Base-by-base conservation (phyloP, 2,797 vertebrate species). In the Scomberomorus guttatus region DNA sequence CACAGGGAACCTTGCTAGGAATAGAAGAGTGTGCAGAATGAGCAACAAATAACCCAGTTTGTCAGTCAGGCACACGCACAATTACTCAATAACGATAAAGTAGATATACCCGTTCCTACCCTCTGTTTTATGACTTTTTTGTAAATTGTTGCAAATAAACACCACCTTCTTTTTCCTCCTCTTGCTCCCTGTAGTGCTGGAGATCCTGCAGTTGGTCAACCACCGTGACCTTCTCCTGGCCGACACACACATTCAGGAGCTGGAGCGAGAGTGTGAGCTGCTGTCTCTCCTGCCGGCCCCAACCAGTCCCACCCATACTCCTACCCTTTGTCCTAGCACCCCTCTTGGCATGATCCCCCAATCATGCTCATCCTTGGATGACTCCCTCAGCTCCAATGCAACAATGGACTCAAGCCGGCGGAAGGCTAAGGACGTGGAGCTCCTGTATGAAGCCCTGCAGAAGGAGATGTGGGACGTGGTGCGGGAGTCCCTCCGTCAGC, bases 401-500 rank as follows among this genome's bases (percentile, higher is more conserved):
- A 94, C 94, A 0, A 78, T 92, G 88, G 95, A 96, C 37, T 94
- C 95, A 0, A 85, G 95, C 15, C 92, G 96, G 46, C 92, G 96
- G 37, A 97, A 97, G 79, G 96, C 93, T 0, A 97, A 97, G 80
- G 98, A 99, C 2, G 96, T 98, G 82, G 95, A 97, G 22, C 94
- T 99, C 59, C 95, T 99, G n/a, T 98, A 98, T 5, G 95, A 97
- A 83, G 97, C 97, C 3, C 93, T 99, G 87, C 96, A 96, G 92
- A 96, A 90, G 44, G 97, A 98, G 90, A 96, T 98, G 92, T 97
- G 96, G 97, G 96, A 96, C 0, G 96, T 98, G 59, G 95, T 97
- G 79, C 94, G 95, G 0, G 97, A 98, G 87, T 96, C 97, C 0
- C 95, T 98, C 50, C 94, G 95, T 0, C 94, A 95, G 50, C 94